phyloP scores from a whole-genome alignment of 2,113 vertebrate species.

The Neolamprologus devosi region DNA sequence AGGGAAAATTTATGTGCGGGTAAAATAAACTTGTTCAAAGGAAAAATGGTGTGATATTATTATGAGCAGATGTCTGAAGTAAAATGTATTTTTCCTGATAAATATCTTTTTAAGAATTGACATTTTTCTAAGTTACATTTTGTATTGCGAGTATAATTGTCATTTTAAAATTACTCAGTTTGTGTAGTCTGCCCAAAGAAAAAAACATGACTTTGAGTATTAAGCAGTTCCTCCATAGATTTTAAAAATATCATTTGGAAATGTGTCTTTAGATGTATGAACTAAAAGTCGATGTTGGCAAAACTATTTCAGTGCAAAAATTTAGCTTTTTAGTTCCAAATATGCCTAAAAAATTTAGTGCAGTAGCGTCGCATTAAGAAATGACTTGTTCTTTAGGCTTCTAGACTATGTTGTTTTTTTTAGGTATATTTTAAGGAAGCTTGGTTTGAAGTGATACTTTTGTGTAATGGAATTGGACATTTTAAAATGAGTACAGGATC shows the following conservation, averaged over 20 bases:
- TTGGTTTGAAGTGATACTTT: background rate
- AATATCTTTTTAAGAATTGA: background rate
- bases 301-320: background rate
- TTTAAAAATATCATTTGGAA: background rate
- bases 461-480: background rate
- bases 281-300: background rate
- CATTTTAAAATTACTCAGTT: background rate
- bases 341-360: background rate
- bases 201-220: background rate
- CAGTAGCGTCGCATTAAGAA: background rate
- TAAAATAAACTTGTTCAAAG: constrained; percentile 49
- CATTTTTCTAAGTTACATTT: background rate
- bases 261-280: background rate
- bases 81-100: background rate
- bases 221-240: background rate
- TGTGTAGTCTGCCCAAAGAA: background rate
- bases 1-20: constrained; percentile 39
- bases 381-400: background rate
- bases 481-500: background rate
- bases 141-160: background rate
- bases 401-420: background rate
- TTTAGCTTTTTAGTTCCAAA: background rate
- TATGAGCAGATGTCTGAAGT: background rate
- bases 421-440: background rate
- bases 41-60: background rate